phyloP scores from a whole-genome alignment of 2,113 vertebrate genomes.

The Xiphophorus maculatus region DNA sequence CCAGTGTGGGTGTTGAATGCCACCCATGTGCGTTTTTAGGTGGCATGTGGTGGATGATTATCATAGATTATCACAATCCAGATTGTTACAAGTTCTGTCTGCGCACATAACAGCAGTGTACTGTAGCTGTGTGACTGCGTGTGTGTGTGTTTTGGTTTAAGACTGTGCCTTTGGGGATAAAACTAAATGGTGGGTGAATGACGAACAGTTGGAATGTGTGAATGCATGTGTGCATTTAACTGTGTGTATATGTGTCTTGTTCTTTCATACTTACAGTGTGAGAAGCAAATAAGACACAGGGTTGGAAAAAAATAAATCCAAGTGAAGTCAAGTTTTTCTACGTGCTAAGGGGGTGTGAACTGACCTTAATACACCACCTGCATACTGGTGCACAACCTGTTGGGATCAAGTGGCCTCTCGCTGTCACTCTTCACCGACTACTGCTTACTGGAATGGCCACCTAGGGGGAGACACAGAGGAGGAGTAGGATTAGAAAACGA shows the following conservation, averaged over 20 bases:
- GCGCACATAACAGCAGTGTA: conserved; percentile 73
- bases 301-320: conserved; percentile 22
- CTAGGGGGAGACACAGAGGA: conserved; percentile 51
- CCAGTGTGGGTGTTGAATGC: conserved; percentile 77
- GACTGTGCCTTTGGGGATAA: conserved; percentile 76
- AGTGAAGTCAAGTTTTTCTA: conserved; percentile 6
- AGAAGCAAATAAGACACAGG: conserved; percentile 44
- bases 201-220: conserved; percentile 76
- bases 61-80: conserved; percentile 82
- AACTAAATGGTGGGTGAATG: conserved; percentile 78
- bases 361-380: conserved; percentile 97
- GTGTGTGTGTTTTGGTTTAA: conserved; percentile 69
- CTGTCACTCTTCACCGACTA: conserved; percentile 71
- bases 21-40: conserved; percentile 81
- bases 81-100: conserved; percentile 80
- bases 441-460: conserved; percentile 66
- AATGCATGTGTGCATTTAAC: conserved; percentile 44
- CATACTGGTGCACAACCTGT: conserved; percentile 94
- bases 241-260: conserved; percentile 47
- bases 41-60: conserved; percentile 81
- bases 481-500: conserved; percentile 30
- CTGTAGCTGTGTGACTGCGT: conserved; percentile 66
- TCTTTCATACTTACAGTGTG: conserved; percentile 55
- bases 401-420: conserved; percentile 83
- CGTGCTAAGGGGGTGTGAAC: conserved; percentile 16